Percentiles rank a stretch among this genome's conserved stretches.
Conservation (phyloP, 2,113 vertebrate genomes). For the Salvelinus fontinalis region DNA sequence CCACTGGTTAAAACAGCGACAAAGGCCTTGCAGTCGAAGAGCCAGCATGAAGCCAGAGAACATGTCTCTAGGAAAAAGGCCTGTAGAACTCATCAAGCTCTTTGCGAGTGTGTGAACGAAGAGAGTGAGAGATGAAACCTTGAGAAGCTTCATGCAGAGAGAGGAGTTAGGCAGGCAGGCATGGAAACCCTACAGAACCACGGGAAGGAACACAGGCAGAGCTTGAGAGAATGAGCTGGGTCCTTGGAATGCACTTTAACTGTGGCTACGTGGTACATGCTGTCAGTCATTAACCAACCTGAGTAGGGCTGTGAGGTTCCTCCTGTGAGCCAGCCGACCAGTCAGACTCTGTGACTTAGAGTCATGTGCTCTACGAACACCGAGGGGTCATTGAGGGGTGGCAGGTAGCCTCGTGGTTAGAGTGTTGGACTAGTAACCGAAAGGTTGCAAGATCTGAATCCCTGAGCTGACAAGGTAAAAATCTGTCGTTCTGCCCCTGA, state of each 20-base stretch:
- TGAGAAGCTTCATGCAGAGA: background rate
- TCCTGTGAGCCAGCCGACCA: background rate
- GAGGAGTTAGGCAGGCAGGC: background rate
- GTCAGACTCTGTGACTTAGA: background rate
- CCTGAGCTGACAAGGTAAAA: too few relatives aligned
- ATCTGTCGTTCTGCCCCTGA: too few relatives aligned
- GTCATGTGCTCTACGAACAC: background rate
- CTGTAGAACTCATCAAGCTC: background rate
- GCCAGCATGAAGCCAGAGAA: background rate
- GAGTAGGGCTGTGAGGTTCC: background rate
- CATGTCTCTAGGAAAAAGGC: background rate
- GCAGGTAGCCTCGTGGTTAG: too few relatives aligned
- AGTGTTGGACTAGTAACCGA: too few relatives aligned
- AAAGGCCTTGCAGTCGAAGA: background rate
- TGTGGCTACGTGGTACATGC: background rate
- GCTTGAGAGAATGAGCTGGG: background rate
- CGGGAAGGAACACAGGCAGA: constrained; percentile 3
- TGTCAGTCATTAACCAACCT: constrained; percentile 44
- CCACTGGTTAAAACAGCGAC: background rate
- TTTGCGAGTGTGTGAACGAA: background rate
- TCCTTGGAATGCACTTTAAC: constrained; percentile 20
- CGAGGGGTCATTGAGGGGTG: background rate
- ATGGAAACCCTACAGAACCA: background rate
- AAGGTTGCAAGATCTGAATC: too few relatives aligned
- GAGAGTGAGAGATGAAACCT: background rate